These are phyloP conservation scores for Pantala flavescens DNA, from an alignment of 1,140 invertebrate species.

Conservation along the genomic window DNA sequence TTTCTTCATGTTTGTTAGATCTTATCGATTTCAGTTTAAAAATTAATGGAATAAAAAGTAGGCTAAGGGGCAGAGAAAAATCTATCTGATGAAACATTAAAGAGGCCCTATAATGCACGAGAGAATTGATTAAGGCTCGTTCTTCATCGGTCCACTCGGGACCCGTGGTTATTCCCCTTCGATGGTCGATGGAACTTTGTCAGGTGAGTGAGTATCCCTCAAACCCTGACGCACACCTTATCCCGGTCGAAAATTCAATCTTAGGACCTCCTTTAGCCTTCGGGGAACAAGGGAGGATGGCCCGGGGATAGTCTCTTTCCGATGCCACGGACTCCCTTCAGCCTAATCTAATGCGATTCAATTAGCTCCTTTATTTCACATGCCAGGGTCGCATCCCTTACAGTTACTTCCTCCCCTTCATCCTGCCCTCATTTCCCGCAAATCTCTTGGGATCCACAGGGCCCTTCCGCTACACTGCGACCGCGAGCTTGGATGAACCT, in stretches of 20 bases:
- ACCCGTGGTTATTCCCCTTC: neutral
- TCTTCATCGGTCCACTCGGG: neutral
- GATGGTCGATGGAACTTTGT: neutral
- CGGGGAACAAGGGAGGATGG: neutral
- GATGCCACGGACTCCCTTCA: neutral
- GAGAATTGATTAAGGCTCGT: too few species aligned
- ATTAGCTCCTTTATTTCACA: conserved; percentile 7
- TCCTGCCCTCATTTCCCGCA: neutral
- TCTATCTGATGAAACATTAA: too few species aligned
- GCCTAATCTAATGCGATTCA: conserved; percentile 9
- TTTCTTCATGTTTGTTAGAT: too few species aligned
- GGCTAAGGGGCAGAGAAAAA: too few species aligned
- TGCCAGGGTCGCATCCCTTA: neutral
- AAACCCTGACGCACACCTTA: neutral
- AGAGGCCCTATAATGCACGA: too few species aligned
- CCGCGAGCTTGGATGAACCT: neutral
- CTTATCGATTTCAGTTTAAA: too few species aligned
- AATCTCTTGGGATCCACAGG: neutral
- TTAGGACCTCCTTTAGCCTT: neutral
- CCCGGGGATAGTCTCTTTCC: neutral
- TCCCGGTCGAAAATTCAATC: conserved; percentile 5
- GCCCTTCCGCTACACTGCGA: neutral
- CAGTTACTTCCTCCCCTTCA: neutral
- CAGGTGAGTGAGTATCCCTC: neutral
- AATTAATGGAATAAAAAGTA: too few species aligned